Evolutionary conservation across 2,888 invertebrate species (phyloP), one percentile per base, ranked within the genome.

Genomic region (Cheilosia scutellata): DNA sequence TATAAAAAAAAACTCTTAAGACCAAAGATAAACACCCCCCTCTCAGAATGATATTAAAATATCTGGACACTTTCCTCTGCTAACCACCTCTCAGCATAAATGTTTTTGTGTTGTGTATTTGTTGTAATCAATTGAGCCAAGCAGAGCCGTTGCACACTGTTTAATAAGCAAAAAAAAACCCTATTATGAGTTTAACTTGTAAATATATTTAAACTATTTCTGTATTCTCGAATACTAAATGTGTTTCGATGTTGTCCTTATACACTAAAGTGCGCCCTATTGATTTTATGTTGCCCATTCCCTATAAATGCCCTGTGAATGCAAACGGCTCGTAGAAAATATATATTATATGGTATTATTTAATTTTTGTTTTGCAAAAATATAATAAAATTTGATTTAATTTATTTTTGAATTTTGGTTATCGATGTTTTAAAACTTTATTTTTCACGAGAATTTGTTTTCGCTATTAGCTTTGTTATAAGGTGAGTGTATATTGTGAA

Each of bases 301-400:
- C 74, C 82, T 42, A 1, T 25, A 13, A 53, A 57, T 55, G 33
- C 76, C 49, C 72, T 77, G 86, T 86, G 86, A 86, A 86, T 86
- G 86, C 71, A 86, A 72, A 82, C 82, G 86, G 86, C 86, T 86
- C 82, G 80, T 86, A 86, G 86, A 82, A 42, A n/a, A n/a, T n/a
- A 76, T 58, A 20, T 75, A 60, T 65, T 65, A 13, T 65, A 62
- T 70, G 1, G 33, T 77, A 51, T 20, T 42, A 20, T 49, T 72
- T 25, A 13, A 37, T 40, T 42, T 51, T 20, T 65, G 63, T 70
- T 72, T 53, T 72, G 60, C 60, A 72, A 62, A 62, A 33, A 47
- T 6, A 6, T 62, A 29, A 13, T 4, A 16, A 63, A 31, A 55
- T 55, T 62, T 53, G 13, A 13, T 29, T 29, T 29, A 29, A 40